phyloP scores from a whole-genome alignment of 2,888 invertebrate genomes.

The Serrognathus titanus region DNA sequence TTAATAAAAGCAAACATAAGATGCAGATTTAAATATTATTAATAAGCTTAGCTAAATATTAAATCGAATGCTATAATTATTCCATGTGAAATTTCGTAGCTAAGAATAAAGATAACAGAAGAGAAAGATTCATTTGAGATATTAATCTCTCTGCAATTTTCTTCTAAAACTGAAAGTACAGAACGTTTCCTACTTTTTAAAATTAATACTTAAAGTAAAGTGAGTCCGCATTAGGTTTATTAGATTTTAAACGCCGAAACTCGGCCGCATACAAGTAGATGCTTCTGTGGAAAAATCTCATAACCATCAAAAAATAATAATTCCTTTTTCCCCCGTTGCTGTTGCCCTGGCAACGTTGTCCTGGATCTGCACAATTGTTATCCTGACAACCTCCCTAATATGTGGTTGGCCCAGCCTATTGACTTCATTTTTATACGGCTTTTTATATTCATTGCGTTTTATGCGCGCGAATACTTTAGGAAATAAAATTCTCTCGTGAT shows the following conservation, averaged over 20 bases:
- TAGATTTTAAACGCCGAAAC: not conserved
- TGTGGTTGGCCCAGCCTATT: constrained; percentile 16
- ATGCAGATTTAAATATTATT: no score
- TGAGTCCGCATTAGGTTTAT: not conserved
- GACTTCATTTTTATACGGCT: constrained; percentile 13
- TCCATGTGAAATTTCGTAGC: no score
- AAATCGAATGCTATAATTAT: no score
- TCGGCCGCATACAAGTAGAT: constrained; percentile 9
- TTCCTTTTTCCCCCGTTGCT: constrained; percentile 38
- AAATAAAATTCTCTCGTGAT: no score
- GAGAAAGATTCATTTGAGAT: no score
- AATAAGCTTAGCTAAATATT: no score
- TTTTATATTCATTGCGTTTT: constrained; percentile 17
- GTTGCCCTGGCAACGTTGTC: constrained; percentile 35
- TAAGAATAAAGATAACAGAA: no score
- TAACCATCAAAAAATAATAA: constrained; percentile 49
- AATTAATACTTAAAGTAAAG: not conserved
- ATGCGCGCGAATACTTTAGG: constrained; percentile 3
- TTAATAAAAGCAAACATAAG: no score
- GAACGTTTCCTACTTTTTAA: not conserved
- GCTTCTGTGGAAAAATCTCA: constrained; percentile 36
- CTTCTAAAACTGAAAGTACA: not conserved
- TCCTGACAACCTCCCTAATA: constrained; percentile 17
- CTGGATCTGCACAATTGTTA: constrained; percentile 15
- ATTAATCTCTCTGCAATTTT: no score